Conservation (phyloP, 1,140 invertebrate species). For the Cydia strobilella region DNA sequence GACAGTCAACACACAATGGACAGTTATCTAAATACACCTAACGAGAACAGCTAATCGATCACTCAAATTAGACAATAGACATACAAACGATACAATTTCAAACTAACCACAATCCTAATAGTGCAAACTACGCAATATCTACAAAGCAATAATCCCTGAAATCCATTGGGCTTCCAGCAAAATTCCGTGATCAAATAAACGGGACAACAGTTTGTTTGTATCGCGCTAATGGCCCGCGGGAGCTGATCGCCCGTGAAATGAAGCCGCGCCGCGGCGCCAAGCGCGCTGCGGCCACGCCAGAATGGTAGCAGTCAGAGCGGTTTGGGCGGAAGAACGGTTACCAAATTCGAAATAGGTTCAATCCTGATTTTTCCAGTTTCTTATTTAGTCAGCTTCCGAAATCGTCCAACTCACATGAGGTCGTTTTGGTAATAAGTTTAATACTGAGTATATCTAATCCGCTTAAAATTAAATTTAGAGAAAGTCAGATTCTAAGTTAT, state of each 20-base stretch:
- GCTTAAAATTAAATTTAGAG: too few relatives aligned
- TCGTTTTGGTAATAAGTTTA: too few relatives aligned
- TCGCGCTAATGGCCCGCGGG: neutral
- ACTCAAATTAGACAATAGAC: neutral
- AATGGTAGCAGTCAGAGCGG: too few relatives aligned
- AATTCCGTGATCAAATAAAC: constrained; percentile 5
- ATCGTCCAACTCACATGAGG: too few relatives aligned
- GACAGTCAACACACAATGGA: neutral
- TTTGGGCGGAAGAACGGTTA: too few relatives aligned
- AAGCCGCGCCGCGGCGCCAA: neutral
- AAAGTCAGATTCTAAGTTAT: too few relatives aligned
- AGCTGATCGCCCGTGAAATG: constrained; percentile 3
- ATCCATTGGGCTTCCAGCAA: constrained; percentile 1
- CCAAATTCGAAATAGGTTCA: too few relatives aligned
- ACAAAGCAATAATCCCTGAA: neutral
- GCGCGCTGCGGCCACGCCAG: neutral
- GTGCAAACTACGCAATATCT: constrained; percentile 4
- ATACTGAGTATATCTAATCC: too few relatives aligned
- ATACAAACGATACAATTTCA: neutral
- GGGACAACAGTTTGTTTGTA: constrained; percentile 20
- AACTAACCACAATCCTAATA: neutral
- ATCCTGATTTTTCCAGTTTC: too few relatives aligned
- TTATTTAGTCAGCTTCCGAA: too few relatives aligned
- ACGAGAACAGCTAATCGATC: neutral
- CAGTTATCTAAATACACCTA: too few relatives aligned